phyloP scores from a whole-genome alignment of 2,888 invertebrate genomes.

The Stenodema calcarata region DNA sequence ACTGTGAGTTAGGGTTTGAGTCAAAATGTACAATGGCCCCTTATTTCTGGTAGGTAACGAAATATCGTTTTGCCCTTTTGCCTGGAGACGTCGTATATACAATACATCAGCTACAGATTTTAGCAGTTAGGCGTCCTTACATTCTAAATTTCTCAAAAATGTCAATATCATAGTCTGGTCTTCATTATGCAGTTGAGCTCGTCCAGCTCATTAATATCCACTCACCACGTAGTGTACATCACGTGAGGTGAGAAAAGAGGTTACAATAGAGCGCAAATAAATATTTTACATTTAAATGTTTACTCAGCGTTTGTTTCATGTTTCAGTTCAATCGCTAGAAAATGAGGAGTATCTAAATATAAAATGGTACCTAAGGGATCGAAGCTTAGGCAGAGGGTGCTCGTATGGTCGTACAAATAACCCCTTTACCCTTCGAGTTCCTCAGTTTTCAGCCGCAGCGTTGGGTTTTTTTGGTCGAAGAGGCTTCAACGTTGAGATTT shows the following conservation, averaged over 20 bases:
- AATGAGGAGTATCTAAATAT: not conserved
- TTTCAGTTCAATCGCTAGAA: not conserved
- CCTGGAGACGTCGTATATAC: too few relatives aligned
- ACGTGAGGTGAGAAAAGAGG: not conserved
- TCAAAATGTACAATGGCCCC: too few relatives aligned
- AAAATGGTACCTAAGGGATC: not conserved
- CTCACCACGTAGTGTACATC: not conserved
- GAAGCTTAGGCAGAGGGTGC: not conserved
- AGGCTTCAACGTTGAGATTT: not conserved
- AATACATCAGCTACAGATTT: not conserved
- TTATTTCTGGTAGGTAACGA: too few relatives aligned
- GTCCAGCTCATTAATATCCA: too few relatives aligned
- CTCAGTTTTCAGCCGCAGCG: not conserved
- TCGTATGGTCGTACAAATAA: not conserved
- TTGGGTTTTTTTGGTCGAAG: not conserved
- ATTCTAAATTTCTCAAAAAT: not conserved
- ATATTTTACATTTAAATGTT: not conserved
- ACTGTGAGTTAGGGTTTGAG: too few relatives aligned
- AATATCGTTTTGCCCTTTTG: too few relatives aligned
- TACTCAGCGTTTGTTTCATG: not conserved
- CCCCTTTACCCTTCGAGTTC: not conserved
- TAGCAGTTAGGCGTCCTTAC: not conserved
- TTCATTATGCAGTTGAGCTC: not conserved
- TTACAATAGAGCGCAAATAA: not conserved
- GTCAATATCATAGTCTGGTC: not conserved